Conservation (phyloP, 2,113 vertebrate genomes). For the Macroglossus sobrinus region DNA sequence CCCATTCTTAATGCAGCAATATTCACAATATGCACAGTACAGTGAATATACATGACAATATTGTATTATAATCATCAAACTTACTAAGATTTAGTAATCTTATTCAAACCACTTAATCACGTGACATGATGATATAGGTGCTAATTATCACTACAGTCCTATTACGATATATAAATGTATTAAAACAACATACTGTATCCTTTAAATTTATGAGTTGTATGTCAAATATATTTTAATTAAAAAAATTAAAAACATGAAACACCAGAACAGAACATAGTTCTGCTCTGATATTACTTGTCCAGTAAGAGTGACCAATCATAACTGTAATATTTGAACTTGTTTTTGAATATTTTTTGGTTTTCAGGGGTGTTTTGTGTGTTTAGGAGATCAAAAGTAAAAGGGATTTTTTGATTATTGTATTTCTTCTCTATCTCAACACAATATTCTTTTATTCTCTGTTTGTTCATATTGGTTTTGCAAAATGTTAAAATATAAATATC, state of each 20-base stretch:
- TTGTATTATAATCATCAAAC: background rate
- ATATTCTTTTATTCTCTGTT: background rate
- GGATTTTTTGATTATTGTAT: background rate
- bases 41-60: background rate
- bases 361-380: background rate
- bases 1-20: no score
- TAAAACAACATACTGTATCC: no score
- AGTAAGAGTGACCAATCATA: background rate
- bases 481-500: background rate
- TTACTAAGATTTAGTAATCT: background rate
- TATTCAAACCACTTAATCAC: no score
- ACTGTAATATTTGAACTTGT: background rate
- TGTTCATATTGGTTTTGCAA: background rate
- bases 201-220: background rate
- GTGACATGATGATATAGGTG: background rate
- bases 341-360: background rate
- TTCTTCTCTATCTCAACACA: background rate
- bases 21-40: no score
- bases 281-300: background rate
- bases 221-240: background rate
- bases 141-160: background rate
- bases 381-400: background rate
- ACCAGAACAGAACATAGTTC: rapidly evolving
- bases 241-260: background rate
- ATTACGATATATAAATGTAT: background rate